A percentile compares a stretch with the other conserved stretches of the same genome.
These are phyloP conservation scores for Hemibagrus guttatus DNA, from an alignment of 2,797 vertebrate species.

Conservation along the genomic window DNA sequence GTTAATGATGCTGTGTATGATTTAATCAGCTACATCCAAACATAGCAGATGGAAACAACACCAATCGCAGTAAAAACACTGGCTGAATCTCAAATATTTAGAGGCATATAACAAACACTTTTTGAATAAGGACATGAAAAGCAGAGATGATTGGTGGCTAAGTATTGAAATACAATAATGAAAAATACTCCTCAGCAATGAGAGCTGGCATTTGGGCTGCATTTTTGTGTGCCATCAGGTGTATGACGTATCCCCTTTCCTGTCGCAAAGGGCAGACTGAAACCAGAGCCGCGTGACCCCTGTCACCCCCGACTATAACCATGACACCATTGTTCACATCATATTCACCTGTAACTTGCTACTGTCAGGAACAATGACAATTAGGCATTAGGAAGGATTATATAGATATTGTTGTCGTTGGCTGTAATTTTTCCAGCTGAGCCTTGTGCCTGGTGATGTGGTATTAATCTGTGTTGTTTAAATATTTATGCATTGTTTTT, in stretches of 20 bases:
- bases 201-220: constrained; percentile 43
- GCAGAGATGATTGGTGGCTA: not conserved
- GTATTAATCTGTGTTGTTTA: constrained; percentile 48
- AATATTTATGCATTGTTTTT: constrained; percentile 56
- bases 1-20: constrained; percentile 32
- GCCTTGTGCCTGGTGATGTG: constrained; percentile 39
- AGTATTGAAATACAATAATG: not conserved
- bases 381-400: constrained; percentile 50
- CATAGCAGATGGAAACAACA: constrained; percentile 33
- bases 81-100: not conserved
- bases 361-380: constrained; percentile 52
- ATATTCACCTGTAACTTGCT: constrained; percentile 55
- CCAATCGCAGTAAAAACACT: not conserved
- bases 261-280: constrained; percentile 53
- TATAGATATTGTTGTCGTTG: constrained; percentile 46
- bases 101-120: not conserved
- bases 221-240: constrained; percentile 53
- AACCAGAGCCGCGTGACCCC: constrained; percentile 54
- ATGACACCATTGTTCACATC: constrained; percentile 58
- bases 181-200: constrained; percentile 29
- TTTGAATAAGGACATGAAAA: not conserved
- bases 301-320: constrained; percentile 47
- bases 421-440: constrained; percentile 39
- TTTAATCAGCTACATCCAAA: constrained; percentile 43
- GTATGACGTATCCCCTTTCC: constrained; percentile 59